phyloP scores from a whole-genome alignment of 2,113 vertebrate species.

The Rhinoptilus africanus region DNA sequence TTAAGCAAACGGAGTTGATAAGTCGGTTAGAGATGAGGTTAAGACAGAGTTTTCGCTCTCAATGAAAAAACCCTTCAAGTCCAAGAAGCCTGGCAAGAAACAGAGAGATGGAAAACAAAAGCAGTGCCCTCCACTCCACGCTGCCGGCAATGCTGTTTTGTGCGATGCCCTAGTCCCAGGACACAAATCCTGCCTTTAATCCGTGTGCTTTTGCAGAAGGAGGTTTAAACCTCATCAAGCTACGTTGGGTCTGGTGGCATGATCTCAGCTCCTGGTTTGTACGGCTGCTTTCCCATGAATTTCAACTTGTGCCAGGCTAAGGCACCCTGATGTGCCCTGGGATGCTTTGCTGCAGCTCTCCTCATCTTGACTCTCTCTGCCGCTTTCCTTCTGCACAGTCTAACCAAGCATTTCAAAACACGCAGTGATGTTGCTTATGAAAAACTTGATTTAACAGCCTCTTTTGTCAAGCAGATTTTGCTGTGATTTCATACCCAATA shows the following conservation, averaged over 20 bases:
- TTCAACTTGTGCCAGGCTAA: background rate
- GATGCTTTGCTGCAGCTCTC: background rate
- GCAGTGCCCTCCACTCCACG: background rate
- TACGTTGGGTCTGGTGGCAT: fast-evolving
- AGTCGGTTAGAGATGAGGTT: background rate
- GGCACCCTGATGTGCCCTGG: background rate
- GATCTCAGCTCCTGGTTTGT: background rate
- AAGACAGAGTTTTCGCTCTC: background rate
- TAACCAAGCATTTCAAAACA: background rate
- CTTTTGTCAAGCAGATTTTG: background rate
- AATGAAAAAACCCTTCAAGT: background rate
- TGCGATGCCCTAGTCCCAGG: background rate
- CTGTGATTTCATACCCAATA: background rate
- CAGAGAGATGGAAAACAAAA: background rate
- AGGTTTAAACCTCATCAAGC: background rate
- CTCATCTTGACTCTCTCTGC: background rate
- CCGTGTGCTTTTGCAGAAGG: background rate
- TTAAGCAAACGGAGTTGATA: background rate
- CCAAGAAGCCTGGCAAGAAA: background rate
- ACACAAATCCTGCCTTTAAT: background rate
- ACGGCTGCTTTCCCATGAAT: background rate
- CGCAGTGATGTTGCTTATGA: background rate
- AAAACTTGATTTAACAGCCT: background rate
- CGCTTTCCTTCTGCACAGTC: background rate
- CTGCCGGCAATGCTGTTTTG: background rate